These are phyloP conservation scores for Ischnus inquisitorius DNA, from an alignment of 2,888 invertebrate species.

Conservation along the genomic window DNA sequence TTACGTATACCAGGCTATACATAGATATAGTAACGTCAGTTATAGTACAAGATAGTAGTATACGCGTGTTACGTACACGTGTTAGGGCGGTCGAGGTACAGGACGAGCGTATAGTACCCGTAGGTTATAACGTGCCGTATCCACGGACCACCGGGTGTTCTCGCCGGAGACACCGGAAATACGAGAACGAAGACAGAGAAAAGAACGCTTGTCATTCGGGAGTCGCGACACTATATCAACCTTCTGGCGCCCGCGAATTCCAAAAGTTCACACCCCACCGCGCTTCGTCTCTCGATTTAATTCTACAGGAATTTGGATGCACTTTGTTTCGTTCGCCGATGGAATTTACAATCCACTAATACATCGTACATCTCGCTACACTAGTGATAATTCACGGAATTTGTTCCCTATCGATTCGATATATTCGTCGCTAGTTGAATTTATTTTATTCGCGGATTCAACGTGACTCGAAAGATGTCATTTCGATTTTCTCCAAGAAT, in stretches of 20 bases:
- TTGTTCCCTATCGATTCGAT: too few species aligned
- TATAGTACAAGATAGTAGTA: conserved; percentile 13
- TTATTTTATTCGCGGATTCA: too few species aligned
- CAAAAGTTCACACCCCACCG: background rate
- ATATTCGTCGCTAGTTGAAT: too few species aligned
- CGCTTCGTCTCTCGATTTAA: background rate
- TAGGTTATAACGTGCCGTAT: conserved; percentile 53
- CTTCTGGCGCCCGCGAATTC: conserved; percentile 4
- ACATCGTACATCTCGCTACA: too few species aligned
- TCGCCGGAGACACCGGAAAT: conserved; percentile 49
- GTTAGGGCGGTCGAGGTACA: conserved; percentile 46
- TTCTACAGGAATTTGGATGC: background rate
- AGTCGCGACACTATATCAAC: conserved; percentile 4
- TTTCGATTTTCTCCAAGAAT: too few species aligned
- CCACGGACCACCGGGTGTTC: conserved; percentile 33
- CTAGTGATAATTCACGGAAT: too few species aligned
- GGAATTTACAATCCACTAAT: background rate
- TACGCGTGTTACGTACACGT: conserved; percentile 63
- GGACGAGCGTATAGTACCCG: conserved; percentile 10
- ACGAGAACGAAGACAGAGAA: conserved; percentile 24
- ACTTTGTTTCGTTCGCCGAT: background rate
- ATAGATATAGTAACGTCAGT: background rate
- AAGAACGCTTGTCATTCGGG: conserved; percentile 22
- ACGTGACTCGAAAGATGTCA: too few species aligned
- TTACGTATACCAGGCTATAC: conserved; percentile 26